Evolutionary conservation across 2,888 invertebrate species (phyloP).

Genomic region (Epinotia ramella): DNA sequence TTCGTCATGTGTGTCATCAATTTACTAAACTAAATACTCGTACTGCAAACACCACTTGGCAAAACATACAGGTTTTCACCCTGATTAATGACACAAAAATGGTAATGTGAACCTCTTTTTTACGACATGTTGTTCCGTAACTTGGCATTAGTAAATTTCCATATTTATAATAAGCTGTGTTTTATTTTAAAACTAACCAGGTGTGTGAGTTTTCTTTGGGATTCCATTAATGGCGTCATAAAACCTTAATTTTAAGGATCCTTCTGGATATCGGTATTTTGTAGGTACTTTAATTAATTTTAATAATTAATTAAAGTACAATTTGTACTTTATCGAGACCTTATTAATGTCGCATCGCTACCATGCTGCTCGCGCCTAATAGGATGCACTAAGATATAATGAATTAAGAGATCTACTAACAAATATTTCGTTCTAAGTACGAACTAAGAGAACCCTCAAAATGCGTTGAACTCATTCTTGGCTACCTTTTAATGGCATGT

Average conservation of each 20-base stretch:
- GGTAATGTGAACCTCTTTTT: slow-evolving; percentile 20
- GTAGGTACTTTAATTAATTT: too few species aligned
- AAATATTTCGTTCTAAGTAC: background rate
- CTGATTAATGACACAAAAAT: slow-evolving; percentile 40
- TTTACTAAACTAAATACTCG: slow-evolving; percentile 30
- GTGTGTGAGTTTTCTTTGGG: background rate
- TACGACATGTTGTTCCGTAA: slow-evolving; percentile 30
- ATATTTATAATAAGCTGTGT: slow-evolving; percentile 26
- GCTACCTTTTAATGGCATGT: slow-evolving; percentile 4
- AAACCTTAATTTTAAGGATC: background rate
- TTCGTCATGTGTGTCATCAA: slow-evolving; percentile 11
- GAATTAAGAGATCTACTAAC: background rate
- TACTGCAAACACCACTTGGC: slow-evolving; percentile 34
- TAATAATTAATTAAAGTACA: too few species aligned
- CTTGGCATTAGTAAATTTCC: slow-evolving; percentile 35
- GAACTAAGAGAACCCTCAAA: background rate
- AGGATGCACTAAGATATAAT: too few species aligned
- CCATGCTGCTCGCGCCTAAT: too few species aligned
- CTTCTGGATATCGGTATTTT: too few species aligned
- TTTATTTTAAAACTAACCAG: slow-evolving; percentile 19
- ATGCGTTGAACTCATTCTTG: background rate
- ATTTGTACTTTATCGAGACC: too few species aligned
- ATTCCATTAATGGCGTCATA: background rate
- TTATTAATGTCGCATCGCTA: too few species aligned
- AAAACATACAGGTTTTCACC: slow-evolving; percentile 33